A percentile compares a stretch with the other conserved stretches of the same genome.
These are phyloP conservation scores for Antedon mediterranea DNA, from an alignment of 53 echinoderm and acorn worm genomes.

Conservation along the genomic window DNA sequence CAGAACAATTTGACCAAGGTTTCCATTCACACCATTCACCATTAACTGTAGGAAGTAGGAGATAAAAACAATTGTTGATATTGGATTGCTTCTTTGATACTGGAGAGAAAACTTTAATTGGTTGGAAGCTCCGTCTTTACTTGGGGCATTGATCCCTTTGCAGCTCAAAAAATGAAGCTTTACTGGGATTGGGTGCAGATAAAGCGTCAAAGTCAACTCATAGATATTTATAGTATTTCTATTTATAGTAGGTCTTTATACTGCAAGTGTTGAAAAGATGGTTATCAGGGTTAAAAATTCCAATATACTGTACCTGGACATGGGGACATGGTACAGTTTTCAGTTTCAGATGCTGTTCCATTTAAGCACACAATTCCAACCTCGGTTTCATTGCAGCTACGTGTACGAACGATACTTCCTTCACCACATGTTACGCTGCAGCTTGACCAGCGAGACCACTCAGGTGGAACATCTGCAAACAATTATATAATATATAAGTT, in stretches of 20 bases:
- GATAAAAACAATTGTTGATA: not conserved
- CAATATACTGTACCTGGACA: conserved; percentile 19
- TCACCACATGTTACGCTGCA: conserved; percentile 19
- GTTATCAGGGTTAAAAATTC: no score
- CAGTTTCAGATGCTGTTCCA: conserved; percentile 11
- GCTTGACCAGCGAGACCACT: conserved; percentile 22
- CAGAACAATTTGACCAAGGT: conserved; percentile 37
- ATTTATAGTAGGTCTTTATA: no score
- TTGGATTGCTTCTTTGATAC: no score
- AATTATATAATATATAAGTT: no score
- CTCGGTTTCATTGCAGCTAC: conserved; percentile 2
- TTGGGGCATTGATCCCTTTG: no score
- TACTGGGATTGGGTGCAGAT: no score
- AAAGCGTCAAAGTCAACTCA: no score
- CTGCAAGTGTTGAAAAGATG: no score
- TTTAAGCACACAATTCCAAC: conserved; percentile 4
- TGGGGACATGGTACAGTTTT: conserved; percentile 2
- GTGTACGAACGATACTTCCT: conserved; percentile 8
- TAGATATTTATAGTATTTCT: no score
- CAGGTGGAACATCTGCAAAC: conserved; percentile 5
- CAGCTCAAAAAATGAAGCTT: no score
- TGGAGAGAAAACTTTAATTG: no score
- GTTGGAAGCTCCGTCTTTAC: no score
- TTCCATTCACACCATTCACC: conserved; percentile 51
- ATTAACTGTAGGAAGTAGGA: conserved; percentile 8